These are phyloP conservation scores for Delia radicum DNA, from an alignment of 1,140 invertebrate species.

Conservation along the genomic window DNA sequence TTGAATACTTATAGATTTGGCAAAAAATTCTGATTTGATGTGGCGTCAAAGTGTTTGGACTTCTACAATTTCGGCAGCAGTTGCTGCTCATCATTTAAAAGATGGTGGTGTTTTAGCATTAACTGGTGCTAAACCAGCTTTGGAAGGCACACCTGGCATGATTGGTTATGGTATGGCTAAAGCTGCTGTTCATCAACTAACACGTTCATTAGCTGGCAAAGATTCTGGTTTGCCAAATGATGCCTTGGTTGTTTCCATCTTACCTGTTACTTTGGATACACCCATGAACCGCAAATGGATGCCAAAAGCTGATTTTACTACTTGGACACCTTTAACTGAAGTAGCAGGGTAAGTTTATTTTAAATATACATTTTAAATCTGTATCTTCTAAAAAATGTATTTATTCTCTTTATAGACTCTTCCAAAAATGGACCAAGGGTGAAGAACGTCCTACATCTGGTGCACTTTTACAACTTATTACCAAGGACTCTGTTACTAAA, in stretches of 20 bases:
- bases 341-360: constrained; percentile 71
- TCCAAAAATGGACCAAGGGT: constrained; percentile 70
- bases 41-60: constrained; percentile 98
- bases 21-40: constrained; percentile 92
- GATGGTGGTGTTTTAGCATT: constrained; percentile 86
- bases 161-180: constrained; percentile 88
- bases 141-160: constrained; percentile 83
- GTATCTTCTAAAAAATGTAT: neutral
- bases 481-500: constrained; percentile 64
- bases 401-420: constrained; percentile 29
- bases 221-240: constrained; percentile 83
- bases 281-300: constrained; percentile 99
- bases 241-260: constrained; percentile 77
- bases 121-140: constrained; percentile 94
- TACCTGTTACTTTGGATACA: constrained; percentile 95
- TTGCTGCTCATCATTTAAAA: constrained; percentile 84
- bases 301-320: constrained; percentile 88
- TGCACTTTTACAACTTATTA: constrained; percentile 85
- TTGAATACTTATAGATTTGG: constrained; percentile 65
- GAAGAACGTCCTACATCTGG: constrained; percentile 81
- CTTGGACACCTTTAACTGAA: constrained; percentile 90
- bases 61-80: constrained; percentile 83
- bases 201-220: constrained; percentile 80
- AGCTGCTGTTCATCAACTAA: constrained; percentile 96
- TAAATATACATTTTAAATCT: too few species aligned